A percentile compares a stretch with the other conserved stretches of the same genome.
Evolutionary conservation across 92 coral and sea anemone genomes (phyloP).

Genomic region (Montipora capitata): DNA sequence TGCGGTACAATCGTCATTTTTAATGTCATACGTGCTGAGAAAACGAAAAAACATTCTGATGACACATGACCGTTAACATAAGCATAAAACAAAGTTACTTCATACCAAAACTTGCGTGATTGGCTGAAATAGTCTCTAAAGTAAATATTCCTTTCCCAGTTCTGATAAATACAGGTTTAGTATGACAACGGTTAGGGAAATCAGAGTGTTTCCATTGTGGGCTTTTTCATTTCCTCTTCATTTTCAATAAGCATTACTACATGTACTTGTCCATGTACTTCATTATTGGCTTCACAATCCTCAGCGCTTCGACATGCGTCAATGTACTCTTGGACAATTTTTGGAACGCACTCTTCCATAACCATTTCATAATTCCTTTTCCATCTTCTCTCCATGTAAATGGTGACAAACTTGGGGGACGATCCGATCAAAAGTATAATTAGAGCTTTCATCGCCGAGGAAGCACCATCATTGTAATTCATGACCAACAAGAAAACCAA

Average conservation of each 20-base stretch:
- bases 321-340: background rate
- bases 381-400: background rate
- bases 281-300: background rate
- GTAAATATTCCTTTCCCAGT: no score
- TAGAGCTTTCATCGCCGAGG: background rate
- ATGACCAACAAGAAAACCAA: constrained; percentile 17
- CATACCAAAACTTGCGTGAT: no score
- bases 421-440: constrained; percentile 9
- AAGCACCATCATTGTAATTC: background rate
- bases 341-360: background rate
- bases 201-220: background rate
- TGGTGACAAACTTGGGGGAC: constrained; percentile 23
- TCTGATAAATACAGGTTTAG: no score
- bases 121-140: no score
- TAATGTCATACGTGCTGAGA: no score
- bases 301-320: background rate
- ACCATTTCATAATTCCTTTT: background rate
- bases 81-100: no score
- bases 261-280: no score
- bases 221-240: background rate
- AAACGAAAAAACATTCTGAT: no score
- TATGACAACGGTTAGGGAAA: no score
- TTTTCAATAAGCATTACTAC: no score
- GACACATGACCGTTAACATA: no score
- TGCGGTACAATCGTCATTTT: no score